These are phyloP conservation scores for Bombus confusus DNA, from an alignment of 1,140 invertebrate species.

Conservation along the genomic window DNA sequence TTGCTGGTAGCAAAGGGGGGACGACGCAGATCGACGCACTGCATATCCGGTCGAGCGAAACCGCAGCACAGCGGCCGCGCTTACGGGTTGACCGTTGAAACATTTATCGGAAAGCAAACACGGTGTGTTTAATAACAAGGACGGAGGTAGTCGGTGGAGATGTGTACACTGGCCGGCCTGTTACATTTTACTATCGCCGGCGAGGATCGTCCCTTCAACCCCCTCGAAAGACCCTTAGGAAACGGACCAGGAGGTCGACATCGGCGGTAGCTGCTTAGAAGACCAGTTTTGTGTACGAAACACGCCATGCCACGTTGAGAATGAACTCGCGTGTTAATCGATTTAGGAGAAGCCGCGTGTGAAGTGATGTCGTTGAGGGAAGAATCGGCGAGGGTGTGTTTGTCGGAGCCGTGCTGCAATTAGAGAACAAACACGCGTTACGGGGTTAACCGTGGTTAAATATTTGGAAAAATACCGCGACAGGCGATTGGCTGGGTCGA, in stretches of 20 bases:
- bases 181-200: constrained; percentile 26
- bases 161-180: constrained; percentile 13
- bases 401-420: background rate
- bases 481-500: background rate
- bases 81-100: constrained; percentile 46
- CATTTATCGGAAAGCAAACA: constrained; percentile 62
- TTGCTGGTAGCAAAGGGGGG: background rate
- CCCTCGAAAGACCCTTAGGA: constrained; percentile 51
- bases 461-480: constrained; percentile 27
- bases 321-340: constrained; percentile 61
- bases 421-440: constrained; percentile 29
- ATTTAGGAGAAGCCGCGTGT: constrained; percentile 56
- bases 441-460: constrained; percentile 22
- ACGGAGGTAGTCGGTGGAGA: constrained; percentile 28
- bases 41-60: constrained; percentile 42
- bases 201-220: constrained; percentile 58
- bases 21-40: constrained; percentile 21
- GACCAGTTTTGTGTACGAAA: constrained; percentile 1
- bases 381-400: constrained; percentile 23
- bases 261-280: background rate
- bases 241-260: constrained; percentile 38
- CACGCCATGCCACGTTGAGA: constrained; percentile 20
- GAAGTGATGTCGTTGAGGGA: constrained; percentile 50
- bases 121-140: constrained; percentile 58
- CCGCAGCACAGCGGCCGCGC: constrained; percentile 25